Base-by-base conservation (phyloP, 1,140 invertebrate species). In the Drosophila fuyamai region DNA sequence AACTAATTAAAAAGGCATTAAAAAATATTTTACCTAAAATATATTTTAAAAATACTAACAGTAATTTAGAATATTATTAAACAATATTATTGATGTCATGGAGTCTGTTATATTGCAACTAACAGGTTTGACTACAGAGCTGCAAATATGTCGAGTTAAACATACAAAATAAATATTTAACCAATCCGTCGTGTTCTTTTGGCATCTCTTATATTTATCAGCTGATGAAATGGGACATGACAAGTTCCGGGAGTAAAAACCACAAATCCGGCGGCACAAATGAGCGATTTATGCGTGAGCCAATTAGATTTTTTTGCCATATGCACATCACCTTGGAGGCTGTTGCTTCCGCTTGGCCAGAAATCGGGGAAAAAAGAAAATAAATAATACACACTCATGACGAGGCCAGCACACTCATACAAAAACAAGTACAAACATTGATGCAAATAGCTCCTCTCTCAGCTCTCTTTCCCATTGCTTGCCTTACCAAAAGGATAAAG, bases 261-360 rank as follows among this genome's bases (percentile, higher is more conserved):
- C 36, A 14, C 14, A 12, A 23, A 29, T 53, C 48, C 38, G 59
- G 67, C 29, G 44, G 36, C 41, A 16, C 35, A 65, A 38, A 58
- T 57, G 59, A 46, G 18, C 54, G 35, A 83, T 78, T 76, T 86
- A 61, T 79, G 72, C 71, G 59, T 76, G 35, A 60, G 46, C 59
- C 68, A 81, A 66, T 81, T 58, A 53, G 41, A 74, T 68, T 56
- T 50, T 50, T 78, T 85, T 59, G 73, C 66, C 40, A 61, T 80
- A 54, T 61, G 48, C 43, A 53, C 44, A 65, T 76, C 59, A 57
- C 73, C 72, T 76, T 76, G 73, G 51, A 50, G 58, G 60, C 70
- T 55, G 58, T 48, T 62, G 59, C 58, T 75, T 56, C 44, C 71
- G 71, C 71, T 51, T 50, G 35, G 40, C 53, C 53, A 65, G 72